A percentile compares a stretch with the other conserved stretches of the same genome.
Evolutionary conservation across 2,797 vertebrate species (phyloP).

Genomic region (Tauraco hartlaubi): DNA sequence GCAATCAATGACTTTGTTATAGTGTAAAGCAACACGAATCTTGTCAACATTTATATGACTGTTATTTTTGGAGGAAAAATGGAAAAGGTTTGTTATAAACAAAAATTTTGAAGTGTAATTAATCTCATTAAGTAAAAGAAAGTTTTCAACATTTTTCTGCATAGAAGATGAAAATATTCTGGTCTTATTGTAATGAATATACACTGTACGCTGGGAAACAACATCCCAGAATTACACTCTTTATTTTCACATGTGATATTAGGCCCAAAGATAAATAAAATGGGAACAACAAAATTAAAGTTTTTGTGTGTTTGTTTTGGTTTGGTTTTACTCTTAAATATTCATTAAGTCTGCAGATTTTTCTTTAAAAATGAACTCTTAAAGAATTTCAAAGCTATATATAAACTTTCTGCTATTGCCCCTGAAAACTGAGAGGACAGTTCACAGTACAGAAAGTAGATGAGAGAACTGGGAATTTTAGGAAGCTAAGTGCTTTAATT

Average conservation of each 20-base stretch:
- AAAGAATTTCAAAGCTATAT: not conserved
- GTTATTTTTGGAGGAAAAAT: not conserved
- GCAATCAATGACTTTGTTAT: not conserved
- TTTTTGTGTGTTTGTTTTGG: not conserved
- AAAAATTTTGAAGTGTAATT: not conserved
- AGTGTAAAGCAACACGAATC: not conserved
- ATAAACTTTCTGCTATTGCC: not conserved
- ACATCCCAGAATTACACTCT: not conserved
- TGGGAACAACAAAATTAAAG: not conserved
- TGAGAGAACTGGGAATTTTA: not conserved
- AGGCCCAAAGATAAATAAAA: not conserved
- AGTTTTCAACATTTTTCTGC: not conserved
- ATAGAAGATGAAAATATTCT: not conserved
- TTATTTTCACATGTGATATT: not conserved
- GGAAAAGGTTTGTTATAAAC: not conserved
- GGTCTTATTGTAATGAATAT: not conserved
- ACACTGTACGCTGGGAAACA: not conserved
- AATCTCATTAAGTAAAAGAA: not conserved
- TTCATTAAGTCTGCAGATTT: not conserved
- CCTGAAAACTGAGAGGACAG: not conserved
- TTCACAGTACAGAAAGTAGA: not conserved
- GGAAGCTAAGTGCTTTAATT: not conserved
- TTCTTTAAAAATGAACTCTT: not conserved
- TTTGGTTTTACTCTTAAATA: not conserved
- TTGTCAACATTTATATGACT: not conserved